These are phyloP conservation scores for Erithacus rubecula DNA, from an alignment of 2,797 vertebrate genomes.

Conservation along the genomic window DNA sequence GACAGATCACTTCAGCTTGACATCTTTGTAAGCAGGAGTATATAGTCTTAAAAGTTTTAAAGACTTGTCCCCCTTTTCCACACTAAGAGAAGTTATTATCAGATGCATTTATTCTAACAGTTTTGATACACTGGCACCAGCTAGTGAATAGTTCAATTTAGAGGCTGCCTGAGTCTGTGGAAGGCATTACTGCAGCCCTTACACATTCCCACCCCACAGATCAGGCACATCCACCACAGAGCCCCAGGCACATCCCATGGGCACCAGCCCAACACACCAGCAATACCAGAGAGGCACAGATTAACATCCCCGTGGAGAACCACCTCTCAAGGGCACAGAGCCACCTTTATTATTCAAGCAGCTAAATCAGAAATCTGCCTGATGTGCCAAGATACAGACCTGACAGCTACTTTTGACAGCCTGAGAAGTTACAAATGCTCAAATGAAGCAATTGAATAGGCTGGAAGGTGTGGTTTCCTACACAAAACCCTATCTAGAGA, in stretches of 20 bases:
- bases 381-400: not conserved
- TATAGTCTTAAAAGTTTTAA: not conserved
- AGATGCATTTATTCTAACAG: not conserved
- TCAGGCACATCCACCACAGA: not conserved
- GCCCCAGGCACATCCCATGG: accelerated
- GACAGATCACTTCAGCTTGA: not conserved
- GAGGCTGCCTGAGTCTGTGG: not conserved
- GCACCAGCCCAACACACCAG: not conserved
- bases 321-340: not conserved
- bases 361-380: not conserved
- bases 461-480: not conserved
- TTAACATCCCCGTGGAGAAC: not conserved
- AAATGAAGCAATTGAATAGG: not conserved
- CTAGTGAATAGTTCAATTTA: not conserved
- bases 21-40: not conserved
- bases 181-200: not conserved
- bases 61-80: not conserved
- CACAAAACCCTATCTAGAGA: not conserved
- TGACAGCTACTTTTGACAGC: not conserved
- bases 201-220: not conserved
- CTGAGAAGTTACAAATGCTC: not conserved
- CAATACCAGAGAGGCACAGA: not conserved
- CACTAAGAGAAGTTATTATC: not conserved
- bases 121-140: not conserved
- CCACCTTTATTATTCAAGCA: not conserved